Evolutionary conservation across 2,888 invertebrate genomes (phyloP), one percentile per base, ranked within the genome.

Genomic region (Prenolepis imparis): DNA sequence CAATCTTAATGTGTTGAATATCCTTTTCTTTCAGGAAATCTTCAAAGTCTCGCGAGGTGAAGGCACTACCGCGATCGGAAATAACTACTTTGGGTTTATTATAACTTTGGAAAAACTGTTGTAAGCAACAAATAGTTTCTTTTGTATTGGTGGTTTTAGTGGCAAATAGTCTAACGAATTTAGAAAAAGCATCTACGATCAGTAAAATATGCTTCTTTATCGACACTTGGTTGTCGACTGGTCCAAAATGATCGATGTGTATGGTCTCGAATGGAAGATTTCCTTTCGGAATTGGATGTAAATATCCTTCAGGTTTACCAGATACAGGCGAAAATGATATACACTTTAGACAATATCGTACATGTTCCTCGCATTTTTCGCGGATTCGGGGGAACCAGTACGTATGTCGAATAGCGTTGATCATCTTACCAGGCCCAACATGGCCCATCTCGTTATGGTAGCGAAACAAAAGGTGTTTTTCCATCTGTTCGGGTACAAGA

Each of bases 381-480:
- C 66, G 44, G 1, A 66, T 66, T 15, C 8, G 12, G 8, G 44
- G 66, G 15, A 66, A 66, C 24, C 15, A 66, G 15, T 66, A 66
- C 4, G 41, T 41, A 2, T 24, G 1, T 18, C 18, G 11, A 4
- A 21, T 66, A 80, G 3, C 52, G n/a, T 61, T 15, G 1, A n/a
- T n/a, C 0, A 70, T 73, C 12, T 84, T 84, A n/a, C 63, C 73
- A 0, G 28, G 1, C 0, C 67, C 80, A 15, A 73, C 8, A 32
- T 80, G 67, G 3, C 80, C 73, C 44, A 80, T 66, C 6, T 61
- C 73, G 12, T 80, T 61, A 8, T 84, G 67, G 4, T 73, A 80
- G 4, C 52, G 59, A 9, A 48, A 24, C 2, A 84, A 9, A 0
- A 68, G 63, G 21, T 48, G 61, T 0, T 11, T n/a, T 18, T 68